A percentile compares a stretch with the other conserved stretches of the same genome.
Evolutionary conservation across 2,797 vertebrate species (phyloP).

Genomic region (Poecilia wingei): DNA sequence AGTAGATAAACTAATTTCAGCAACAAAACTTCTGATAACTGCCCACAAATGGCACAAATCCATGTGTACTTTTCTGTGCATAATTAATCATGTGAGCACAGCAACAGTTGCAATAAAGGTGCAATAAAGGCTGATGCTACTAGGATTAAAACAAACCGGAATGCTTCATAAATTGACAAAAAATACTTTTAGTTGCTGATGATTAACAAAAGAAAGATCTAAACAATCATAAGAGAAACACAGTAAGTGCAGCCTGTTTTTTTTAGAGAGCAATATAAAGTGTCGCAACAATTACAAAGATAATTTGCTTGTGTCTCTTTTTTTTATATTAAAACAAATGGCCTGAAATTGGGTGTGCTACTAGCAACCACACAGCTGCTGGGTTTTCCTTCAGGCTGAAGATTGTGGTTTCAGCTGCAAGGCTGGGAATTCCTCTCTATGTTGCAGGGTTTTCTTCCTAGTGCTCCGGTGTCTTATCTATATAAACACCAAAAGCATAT

Average conservation of each 20-base stretch:
- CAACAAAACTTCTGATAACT: too few species aligned
- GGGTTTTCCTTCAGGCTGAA: neutral
- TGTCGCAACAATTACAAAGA: neutral
- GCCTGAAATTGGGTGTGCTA: neutral
- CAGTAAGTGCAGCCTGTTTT: neutral
- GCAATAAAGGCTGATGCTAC: neutral
- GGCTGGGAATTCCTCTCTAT: constrained; percentile 4
- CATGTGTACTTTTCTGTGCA: too few species aligned
- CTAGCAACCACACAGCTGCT: constrained; percentile 1
- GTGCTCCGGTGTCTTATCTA: neutral
- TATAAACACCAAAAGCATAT: too few species aligned
- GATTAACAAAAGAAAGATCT: neutral
- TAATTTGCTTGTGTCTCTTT: neutral
- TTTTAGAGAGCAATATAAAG: neutral
- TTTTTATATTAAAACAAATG: neutral
- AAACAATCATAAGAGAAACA: neutral
- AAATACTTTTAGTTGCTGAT: neutral
- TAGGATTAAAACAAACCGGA: neutral
- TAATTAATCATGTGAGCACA: neutral
- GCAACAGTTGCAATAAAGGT: neutral
- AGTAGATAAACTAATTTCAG: neutral
- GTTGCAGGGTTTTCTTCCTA: neutral
- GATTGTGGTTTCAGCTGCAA: constrained; percentile 37
- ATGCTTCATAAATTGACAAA: neutral
- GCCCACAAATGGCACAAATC: too few species aligned